phyloP scores from a whole-genome alignment of 2,888 invertebrate species.

The Acleris emargana region DNA sequence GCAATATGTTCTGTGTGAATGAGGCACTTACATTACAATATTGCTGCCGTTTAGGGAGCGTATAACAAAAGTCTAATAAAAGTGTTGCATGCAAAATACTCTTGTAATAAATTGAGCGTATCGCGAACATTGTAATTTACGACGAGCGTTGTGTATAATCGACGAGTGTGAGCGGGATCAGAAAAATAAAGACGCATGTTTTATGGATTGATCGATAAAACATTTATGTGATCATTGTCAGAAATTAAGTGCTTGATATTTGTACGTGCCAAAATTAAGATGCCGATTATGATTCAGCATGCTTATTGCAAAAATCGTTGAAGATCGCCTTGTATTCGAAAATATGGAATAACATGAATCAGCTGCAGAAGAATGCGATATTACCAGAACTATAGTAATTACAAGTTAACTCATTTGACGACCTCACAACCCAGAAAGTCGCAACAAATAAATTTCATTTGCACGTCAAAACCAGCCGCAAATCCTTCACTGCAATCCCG shows the following conservation, averaged over 20 bases:
- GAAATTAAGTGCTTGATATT: conserved; percentile 1
- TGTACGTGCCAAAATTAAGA: conserved; percentile 1
- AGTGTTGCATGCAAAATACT: conserved; percentile 33
- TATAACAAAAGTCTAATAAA: conserved; percentile 33
- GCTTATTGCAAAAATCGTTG: background rate
- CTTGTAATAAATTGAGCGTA: conserved; percentile 32
- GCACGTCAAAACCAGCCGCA: conserved; percentile 48
- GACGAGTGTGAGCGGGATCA: conserved; percentile 30
- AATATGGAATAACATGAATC: background rate
- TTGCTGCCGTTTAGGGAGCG: conserved; percentile 27
- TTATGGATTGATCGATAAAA: conserved; percentile 12
- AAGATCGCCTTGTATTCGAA: background rate
- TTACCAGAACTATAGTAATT: conserved; percentile 14
- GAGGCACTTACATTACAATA: conserved; percentile 23
- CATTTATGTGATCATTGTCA: conserved; percentile 8
- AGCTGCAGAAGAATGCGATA: conserved; percentile 2
- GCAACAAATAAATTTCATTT: conserved; percentile 32
- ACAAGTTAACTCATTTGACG: conserved; percentile 13
- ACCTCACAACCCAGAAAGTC: conserved; percentile 26
- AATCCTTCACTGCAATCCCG: conserved; percentile 56
- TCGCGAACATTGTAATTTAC: conserved; percentile 35
- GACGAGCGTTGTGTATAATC: conserved; percentile 29
- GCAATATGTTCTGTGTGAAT: conserved; percentile 16
- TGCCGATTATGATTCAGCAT: background rate
- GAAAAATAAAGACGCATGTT: conserved; percentile 5